Evolutionary conservation across 2,797 vertebrate species (phyloP).

Genomic region (Melanotaenia boesemani): DNA sequence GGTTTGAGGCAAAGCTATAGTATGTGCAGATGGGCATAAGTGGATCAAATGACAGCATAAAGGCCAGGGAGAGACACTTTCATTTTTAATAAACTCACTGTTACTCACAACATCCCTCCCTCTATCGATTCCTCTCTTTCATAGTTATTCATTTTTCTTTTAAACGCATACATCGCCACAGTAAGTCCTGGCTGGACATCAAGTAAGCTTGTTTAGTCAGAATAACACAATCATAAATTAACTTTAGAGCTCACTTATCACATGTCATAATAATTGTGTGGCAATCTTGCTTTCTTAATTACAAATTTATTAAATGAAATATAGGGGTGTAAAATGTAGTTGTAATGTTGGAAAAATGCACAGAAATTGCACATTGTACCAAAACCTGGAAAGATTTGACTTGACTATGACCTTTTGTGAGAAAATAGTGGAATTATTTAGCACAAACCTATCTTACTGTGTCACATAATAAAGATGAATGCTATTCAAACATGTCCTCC

Average conservation of each 20-base stretch:
- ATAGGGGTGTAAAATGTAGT: neutral
- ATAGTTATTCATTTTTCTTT: constrained; percentile 11
- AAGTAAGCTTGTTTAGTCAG: constrained; percentile 2
- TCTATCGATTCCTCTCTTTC: constrained; percentile 14
- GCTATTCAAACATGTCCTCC: neutral
- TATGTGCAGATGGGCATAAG: constrained; percentile 41
- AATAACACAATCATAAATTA: neutral
- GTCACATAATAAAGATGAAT: neutral
- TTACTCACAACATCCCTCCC: constrained; percentile 17
- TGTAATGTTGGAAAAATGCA: neutral
- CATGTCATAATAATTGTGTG: neutral
- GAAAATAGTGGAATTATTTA: neutral
- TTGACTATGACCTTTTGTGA: neutral
- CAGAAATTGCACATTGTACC: neutral
- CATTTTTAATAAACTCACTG: constrained; percentile 70
- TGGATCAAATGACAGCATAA: constrained; percentile 69
- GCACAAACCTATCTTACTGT: neutral
- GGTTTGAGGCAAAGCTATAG: constrained; percentile 67
- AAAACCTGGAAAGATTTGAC: neutral
- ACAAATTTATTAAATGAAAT: neutral
- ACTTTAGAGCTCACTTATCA: neutral
- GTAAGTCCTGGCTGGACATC: neutral
- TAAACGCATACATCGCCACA: neutral
- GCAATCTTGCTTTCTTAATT: neutral
- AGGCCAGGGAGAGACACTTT: constrained; percentile 49